These are phyloP conservation scores for Platycercus adscitus DNA, from an alignment of 2,113 vertebrate species.

Conservation along the genomic window DNA sequence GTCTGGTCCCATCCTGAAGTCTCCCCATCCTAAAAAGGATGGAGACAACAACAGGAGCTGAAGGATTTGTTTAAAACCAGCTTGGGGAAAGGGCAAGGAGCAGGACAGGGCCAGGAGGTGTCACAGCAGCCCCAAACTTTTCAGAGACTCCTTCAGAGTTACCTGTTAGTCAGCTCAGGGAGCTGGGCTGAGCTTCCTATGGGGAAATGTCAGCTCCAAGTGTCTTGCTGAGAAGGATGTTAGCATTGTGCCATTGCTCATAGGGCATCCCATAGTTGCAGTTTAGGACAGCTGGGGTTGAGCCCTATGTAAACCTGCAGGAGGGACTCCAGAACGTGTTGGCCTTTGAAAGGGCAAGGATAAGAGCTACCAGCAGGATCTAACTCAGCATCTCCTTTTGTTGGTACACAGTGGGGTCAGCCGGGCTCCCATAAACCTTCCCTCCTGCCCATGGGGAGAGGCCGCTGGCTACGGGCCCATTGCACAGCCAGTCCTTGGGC, in stretches of 20 bases:
- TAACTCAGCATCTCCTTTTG: background rate
- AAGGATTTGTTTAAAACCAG: background rate
- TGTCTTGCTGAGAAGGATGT: background rate
- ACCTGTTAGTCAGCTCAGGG: background rate
- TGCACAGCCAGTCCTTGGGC: fast-evolving
- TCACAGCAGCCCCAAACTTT: background rate
- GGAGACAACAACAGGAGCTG: background rate
- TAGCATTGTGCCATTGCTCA: fast-evolving
- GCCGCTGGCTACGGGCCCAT: fast-evolving
- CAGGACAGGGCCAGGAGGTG: background rate
- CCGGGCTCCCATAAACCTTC: background rate
- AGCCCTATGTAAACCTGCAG: background rate
- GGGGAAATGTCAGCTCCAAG: background rate
- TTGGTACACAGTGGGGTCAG: fast-evolving
- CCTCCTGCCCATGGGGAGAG: background rate
- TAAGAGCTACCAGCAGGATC: background rate
- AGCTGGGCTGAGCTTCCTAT: background rate
- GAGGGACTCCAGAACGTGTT: background rate
- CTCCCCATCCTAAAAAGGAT: background rate
- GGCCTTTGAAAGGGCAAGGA: background rate
- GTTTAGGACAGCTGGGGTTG: background rate
- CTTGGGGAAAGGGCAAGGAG: background rate
- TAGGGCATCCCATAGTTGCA: background rate
- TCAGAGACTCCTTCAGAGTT: background rate
- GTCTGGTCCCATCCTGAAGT: background rate